Evolutionary conservation across 1,140 invertebrate species (phyloP), one percentile per base, ranked within the genome.

Genomic region (Euwallacea similis): DNA sequence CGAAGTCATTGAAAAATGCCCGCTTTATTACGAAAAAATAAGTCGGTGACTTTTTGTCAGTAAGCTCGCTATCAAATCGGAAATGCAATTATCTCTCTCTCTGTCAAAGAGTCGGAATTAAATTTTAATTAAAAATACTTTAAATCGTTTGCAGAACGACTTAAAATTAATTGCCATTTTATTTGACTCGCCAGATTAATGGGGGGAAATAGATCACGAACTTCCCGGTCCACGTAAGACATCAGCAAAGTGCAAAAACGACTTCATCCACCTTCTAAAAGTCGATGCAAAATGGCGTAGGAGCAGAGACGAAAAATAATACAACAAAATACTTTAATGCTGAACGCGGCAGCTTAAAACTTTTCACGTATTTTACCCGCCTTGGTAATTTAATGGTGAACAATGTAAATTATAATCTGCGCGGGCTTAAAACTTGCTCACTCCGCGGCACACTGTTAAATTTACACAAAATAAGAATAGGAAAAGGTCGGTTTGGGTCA

Each of bases 341-440:
- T 8, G 33, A 42, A 42, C 33, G 58, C 58, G 42, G 21, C 16
- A 60, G 58, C 58, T 55, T 60, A 15, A 60, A 60, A 60, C 13
- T 60, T 60, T 60, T 60, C 33, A 10, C 33, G 33, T 60, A 60
- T 60, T 60, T 60, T 60, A 42, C 33, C 41, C 13, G 58, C 21
- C 33, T 60, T 60, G 10, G 16, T 60, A 60, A 60, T 60, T 60
- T 60, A 21, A 60, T 42, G 58, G 58, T 60, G 58, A 60, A 60
- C 41, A 60, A 60, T 60, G 41, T 60, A 60, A 41, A 60, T 42
- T 41, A 60, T 60, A 42, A 60, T 60, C 33, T 60, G 42, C 58
- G 58, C 0, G 10, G 15, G 41, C 58, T 60, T 60, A 60, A 60
- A 60, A 60, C 21, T 60, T 60, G 58, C 58, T 11, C 58, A 60